These are phyloP conservation scores for Lethocerus indicus DNA, from an alignment of 1,140 invertebrate species.

Conservation along the genomic window DNA sequence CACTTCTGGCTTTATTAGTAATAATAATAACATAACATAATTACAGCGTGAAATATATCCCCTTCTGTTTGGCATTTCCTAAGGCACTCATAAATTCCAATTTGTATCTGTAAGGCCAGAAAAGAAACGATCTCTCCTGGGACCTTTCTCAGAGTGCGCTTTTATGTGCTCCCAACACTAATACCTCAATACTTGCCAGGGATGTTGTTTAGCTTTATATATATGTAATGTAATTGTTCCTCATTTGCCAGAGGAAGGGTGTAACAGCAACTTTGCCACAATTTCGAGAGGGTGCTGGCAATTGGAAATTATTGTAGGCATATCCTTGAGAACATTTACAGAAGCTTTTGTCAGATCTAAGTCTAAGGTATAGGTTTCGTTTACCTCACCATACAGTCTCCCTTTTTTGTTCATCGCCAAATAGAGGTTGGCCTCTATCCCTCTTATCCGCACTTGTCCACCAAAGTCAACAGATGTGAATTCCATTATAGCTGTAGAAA, in stretches of 20 bases:
- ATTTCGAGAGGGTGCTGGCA: not conserved
- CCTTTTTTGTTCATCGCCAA: slow-evolving; percentile 43
- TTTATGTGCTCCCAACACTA: too few species aligned
- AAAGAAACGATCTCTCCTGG: too few species aligned
- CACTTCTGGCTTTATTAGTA: not conserved
- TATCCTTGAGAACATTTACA: not conserved
- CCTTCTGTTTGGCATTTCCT: too few species aligned
- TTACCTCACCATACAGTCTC: slow-evolving; percentile 40
- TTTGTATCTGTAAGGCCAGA: too few species aligned
- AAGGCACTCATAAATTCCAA: too few species aligned
- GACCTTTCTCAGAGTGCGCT: too few species aligned
- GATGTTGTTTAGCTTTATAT: too few species aligned
- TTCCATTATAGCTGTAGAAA: slow-evolving; percentile 33
- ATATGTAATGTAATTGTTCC: too few species aligned
- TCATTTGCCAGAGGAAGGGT: not conserved
- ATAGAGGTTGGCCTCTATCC: slow-evolving; percentile 34
- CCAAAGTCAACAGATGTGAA: slow-evolving; percentile 30
- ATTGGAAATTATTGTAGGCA: not conserved
- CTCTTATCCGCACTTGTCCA: slow-evolving; percentile 37
- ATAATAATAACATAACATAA: too few species aligned
- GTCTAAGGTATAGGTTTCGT: not conserved
- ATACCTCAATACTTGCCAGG: too few species aligned
- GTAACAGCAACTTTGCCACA: not conserved
- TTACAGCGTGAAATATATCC: too few species aligned
- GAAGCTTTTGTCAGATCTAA: not conserved